Conservation (phyloP, 2,888 invertebrate genomes). For the Drosophila peninsularis region DNA sequence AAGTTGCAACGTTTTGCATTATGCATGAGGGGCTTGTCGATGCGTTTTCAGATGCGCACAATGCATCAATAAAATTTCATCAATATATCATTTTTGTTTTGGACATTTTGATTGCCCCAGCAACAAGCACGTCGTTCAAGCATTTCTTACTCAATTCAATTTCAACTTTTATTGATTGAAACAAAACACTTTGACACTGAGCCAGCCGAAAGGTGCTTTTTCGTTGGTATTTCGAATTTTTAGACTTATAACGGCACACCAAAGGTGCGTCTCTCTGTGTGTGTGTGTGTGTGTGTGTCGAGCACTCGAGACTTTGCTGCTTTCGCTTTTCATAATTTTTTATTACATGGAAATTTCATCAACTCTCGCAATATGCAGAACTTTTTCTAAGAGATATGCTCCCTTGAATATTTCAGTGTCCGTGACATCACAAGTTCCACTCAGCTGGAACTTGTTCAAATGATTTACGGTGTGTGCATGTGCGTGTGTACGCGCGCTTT, state of each 20-base stretch:
- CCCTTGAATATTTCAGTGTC: constrained; percentile 3
- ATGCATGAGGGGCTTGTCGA: constrained; percentile 62
- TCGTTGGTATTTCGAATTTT: constrained; percentile 17
- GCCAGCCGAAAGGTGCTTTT: constrained; percentile 32
- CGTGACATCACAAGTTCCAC: constrained; percentile 23
- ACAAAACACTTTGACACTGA: constrained; percentile 70
- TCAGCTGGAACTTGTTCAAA: constrained; percentile 26
- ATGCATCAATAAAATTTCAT: constrained; percentile 69
- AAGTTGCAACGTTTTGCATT: constrained; percentile 66
- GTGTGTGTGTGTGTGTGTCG: constrained; percentile 10
- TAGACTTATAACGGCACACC: constrained; percentile 40
- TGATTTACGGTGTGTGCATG: constrained; percentile 14
- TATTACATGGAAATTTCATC: constrained; percentile 24
- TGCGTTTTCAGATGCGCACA: constrained; percentile 65
- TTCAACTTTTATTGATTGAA: constrained; percentile 47
- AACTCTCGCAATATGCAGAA: constrained; percentile 21
- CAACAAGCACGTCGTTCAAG: constrained; percentile 23
- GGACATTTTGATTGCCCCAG: constrained; percentile 57
- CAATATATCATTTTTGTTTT: constrained; percentile 70
- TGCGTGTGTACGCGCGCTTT: not conserved
- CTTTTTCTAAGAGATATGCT: constrained; percentile 1
- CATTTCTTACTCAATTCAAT: constrained; percentile 65
- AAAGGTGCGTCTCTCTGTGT: not conserved
- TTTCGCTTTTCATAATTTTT: constrained; percentile 59
- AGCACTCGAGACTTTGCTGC: constrained; percentile 18